Percentiles rank a stretch among this genome's conserved stretches.
Evolutionary conservation across 53 echinoderm and acorn worm genomes (phyloP).

Genomic region (Astropecten irregularis): DNA sequence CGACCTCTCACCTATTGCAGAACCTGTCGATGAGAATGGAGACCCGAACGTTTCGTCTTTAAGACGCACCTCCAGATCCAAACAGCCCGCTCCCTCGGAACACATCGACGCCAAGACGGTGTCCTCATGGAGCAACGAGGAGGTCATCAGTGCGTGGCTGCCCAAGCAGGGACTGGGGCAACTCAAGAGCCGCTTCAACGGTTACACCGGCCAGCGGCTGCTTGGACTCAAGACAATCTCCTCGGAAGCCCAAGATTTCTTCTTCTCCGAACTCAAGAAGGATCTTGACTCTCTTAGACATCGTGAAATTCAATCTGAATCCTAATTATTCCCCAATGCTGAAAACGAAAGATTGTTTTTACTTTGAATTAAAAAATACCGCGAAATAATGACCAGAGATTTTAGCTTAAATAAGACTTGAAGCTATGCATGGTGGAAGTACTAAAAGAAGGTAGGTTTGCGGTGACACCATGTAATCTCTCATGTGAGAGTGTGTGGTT

Average conservation of each 20-base stretch:
- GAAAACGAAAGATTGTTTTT: no score
- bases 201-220: slow-evolving; percentile 73
- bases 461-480: no score
- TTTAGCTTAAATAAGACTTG: no score
- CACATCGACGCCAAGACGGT: slow-evolving; percentile 33
- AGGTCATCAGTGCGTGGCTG: slow-evolving; percentile 74
- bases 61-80: not conserved
- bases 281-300: slow-evolving; percentile 73
- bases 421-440: no score
- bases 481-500: no score
- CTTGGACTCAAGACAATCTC: slow-evolving; percentile 67
- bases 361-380: no score
- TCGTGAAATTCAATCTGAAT: slow-evolving; percentile 73
- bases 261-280: slow-evolving; percentile 64
- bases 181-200: slow-evolving; percentile 63
- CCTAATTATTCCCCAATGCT: no score
- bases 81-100: not conserved
- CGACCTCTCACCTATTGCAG: no score
- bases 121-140: slow-evolving; percentile 59
- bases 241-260: slow-evolving; percentile 74
- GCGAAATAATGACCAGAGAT: no score
- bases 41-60: not conserved
- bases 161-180: slow-evolving; percentile 42
- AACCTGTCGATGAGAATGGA: not conserved
- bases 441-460: no score